Evolutionary conservation across 2,888 invertebrate species (phyloP).

Genomic region (Nephrocerus scutellatus): DNA sequence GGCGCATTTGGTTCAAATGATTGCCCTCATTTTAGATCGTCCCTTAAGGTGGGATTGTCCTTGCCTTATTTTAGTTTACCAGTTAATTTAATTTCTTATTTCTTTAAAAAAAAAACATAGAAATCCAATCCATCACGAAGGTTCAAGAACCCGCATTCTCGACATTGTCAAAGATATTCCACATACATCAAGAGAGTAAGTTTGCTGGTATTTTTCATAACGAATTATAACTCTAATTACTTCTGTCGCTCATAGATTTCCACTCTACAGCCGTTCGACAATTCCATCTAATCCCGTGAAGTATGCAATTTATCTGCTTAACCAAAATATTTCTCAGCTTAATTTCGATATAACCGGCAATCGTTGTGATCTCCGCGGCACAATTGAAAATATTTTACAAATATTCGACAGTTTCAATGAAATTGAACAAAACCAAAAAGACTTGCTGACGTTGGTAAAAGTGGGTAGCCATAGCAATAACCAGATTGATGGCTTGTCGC

Average conservation of each 20-base stretch:
- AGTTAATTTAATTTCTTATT: neutral
- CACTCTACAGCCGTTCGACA: slow-evolving; percentile 56
- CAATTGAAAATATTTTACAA: slow-evolving; percentile 39
- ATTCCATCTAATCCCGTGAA: slow-evolving; percentile 52
- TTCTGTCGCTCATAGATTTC: slow-evolving; percentile 64
- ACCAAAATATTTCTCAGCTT: slow-evolving; percentile 93
- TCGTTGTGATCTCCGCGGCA: slow-evolving; percentile 37
- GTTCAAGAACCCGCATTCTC: slow-evolving; percentile 73
- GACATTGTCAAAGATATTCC: slow-evolving; percentile 69
- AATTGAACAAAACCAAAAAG: slow-evolving; percentile 26
- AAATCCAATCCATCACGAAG: slow-evolving; percentile 73
- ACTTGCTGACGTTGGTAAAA: slow-evolving; percentile 10
- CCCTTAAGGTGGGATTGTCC: slow-evolving; percentile 56
- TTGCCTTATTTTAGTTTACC: neutral
- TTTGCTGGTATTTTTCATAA: too few species aligned
- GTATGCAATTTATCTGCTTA: slow-evolving; percentile 84
- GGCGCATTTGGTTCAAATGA: slow-evolving; percentile 74
- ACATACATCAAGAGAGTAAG: slow-evolving; percentile 61
- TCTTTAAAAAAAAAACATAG: slow-evolving; percentile 15
- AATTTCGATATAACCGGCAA: slow-evolving; percentile 37
- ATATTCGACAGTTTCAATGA: slow-evolving; percentile 33
- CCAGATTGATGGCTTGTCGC: slow-evolving; percentile 26
- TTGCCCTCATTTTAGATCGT: slow-evolving; percentile 74
- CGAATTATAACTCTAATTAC: too few species aligned
- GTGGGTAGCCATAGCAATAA: slow-evolving; percentile 10